Evolutionary conservation across 2,113 vertebrate genomes (phyloP).

Genomic region (Podocnemis expansa): DNA sequence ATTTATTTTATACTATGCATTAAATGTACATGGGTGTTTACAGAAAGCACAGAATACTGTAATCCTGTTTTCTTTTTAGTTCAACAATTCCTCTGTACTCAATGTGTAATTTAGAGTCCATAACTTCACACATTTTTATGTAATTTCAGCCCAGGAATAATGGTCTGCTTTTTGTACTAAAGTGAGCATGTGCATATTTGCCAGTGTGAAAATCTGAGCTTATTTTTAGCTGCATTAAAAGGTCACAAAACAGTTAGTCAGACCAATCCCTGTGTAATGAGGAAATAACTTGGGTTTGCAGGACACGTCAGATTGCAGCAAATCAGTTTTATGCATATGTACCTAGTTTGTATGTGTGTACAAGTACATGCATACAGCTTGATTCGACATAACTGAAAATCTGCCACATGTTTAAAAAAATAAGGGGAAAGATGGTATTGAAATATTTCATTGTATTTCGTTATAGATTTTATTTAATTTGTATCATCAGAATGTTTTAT

Average conservation of each 20-base stretch:
- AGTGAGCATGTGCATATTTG: not conserved
- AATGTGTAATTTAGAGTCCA: not conserved
- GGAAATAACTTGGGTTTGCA: not conserved
- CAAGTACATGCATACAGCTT: not conserved
- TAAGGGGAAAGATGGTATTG: not conserved
- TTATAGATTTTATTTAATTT: not conserved
- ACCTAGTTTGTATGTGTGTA: not conserved
- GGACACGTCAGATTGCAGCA: not conserved
- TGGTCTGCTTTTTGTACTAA: not conserved
- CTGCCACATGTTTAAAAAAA: not conserved
- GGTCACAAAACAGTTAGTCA: constrained; percentile 12
- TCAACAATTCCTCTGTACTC: not conserved
- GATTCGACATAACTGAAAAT: not conserved
- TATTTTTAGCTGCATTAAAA: not conserved
- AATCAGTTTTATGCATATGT: not conserved
- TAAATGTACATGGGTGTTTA: not conserved
- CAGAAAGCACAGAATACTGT: not conserved
- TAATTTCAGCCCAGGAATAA: not conserved
- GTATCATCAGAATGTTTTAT: not conserved
- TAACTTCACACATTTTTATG: not conserved
- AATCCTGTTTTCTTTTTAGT: not conserved
- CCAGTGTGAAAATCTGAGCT: not conserved
- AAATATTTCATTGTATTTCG: not conserved
- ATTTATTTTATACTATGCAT: not conserved
- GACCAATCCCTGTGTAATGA: not conserved